Base-by-base conservation (phyloP, 2,888 invertebrate species). In the Hipparchia semele region DNA sequence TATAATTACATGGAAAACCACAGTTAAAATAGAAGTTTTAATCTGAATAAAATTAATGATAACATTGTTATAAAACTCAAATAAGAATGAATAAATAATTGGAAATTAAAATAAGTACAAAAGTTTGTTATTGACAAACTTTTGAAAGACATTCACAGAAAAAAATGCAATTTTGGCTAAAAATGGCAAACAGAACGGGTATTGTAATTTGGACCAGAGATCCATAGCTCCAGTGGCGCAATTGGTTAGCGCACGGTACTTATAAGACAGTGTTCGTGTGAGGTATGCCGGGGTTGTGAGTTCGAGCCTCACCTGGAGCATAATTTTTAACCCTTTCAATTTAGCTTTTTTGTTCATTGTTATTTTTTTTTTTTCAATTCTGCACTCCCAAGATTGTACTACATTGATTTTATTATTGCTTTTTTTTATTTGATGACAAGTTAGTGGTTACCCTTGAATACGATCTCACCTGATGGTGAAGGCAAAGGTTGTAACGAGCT, bases 231-330 rank as follows among this genome's bases (percentile, higher is more conserved):
- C 98, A 98, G 98, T 99, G 98, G 98, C 98, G 98, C 98, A 99
- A 98, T 98, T 98, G 98, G 98, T 98, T 98, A 99, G 98, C 98
- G 98, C 98, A 98, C 98, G 98, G 98, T 99, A 98, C 98, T 99
- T 99, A 99, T 99, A 98, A 96, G 97, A 96, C 98, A 98, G 98
- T 98, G 95, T 96, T 95, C 96, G 96, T 92, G 91, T 97, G 97
- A 98, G 98, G 96, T 87, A 98, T 98, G 98, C 98, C 98, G 98
- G 98, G 98, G 98, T 98, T 98, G 98, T 97, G 98, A 98, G 98
- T 98, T 98, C 98, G 98, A 98, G 98, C 98, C 98, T 98, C 98
- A 98, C 98, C 98, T 97, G 97, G 98, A 97, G 98, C 97, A 98
- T 91, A 89, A 91, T 91, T 94, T 94, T 94, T 73, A 7, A 13